Evolutionary conservation across 2,888 invertebrate species (phyloP).

Genomic region (Drosophila anomalata): DNA sequence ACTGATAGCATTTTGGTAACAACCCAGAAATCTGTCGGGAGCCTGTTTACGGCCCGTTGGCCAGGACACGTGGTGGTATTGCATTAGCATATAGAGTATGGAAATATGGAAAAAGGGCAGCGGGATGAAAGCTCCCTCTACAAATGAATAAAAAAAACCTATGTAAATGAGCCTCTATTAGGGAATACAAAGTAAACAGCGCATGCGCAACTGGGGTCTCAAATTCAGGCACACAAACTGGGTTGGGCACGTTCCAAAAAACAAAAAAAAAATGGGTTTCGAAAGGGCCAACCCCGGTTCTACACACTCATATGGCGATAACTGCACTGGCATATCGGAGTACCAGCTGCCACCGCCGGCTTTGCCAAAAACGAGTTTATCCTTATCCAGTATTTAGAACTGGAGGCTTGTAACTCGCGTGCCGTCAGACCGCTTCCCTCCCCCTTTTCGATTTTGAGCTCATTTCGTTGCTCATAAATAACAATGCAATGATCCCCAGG

Average conservation of each 20-base stretch:
- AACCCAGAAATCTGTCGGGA: constrained; percentile 62
- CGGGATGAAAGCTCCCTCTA: constrained; percentile 45
- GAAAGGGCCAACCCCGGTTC: constrained; percentile 50
- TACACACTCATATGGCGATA: constrained; percentile 50
- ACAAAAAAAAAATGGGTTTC: not conserved
- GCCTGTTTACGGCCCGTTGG: constrained; percentile 74
- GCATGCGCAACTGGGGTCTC: constrained; percentile 56
- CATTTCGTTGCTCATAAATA: constrained; percentile 77
- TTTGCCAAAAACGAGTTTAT: constrained; percentile 75
- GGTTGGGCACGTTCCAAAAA: constrained; percentile 62
- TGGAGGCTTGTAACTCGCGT: constrained; percentile 48
- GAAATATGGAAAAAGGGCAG: constrained; percentile 46
- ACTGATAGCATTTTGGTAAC: constrained; percentile 32
- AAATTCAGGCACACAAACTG: constrained; percentile 16
- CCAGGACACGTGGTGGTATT: constrained; percentile 55
- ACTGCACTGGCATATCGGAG: constrained; percentile 47
- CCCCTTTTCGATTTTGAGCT: constrained; percentile 49
- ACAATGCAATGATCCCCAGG: constrained; percentile 74
- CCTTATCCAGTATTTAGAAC: constrained; percentile 50
- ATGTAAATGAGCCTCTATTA: constrained; percentile 55
- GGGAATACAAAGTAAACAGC: constrained; percentile 42
- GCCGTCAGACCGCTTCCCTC: constrained; percentile 49
- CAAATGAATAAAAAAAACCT: constrained; percentile 56
- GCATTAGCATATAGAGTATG: constrained; percentile 38
- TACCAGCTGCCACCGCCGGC: constrained; percentile 55